phyloP scores from a whole-genome alignment of 1,140 invertebrate species.

The Bombus huntii region DNA sequence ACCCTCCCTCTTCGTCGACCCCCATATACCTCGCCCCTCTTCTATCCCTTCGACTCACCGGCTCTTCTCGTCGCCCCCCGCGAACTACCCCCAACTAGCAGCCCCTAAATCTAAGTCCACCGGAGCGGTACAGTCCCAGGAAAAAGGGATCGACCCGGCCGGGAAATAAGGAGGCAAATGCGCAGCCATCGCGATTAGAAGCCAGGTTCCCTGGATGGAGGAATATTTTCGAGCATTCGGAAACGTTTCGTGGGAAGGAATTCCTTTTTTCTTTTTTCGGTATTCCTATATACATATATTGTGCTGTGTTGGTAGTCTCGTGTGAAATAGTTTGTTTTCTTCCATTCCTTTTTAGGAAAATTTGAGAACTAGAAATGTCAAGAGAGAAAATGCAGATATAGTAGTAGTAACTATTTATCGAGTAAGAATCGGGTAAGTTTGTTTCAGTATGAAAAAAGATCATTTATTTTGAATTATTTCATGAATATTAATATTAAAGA shows the following conservation, averaged over 20 bases:
- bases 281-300: neutral
- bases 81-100: conserved; percentile 80
- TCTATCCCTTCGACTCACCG: conserved; percentile 62
- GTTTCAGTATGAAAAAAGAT: too few species aligned
- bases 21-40: conserved; percentile 67
- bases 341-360: neutral
- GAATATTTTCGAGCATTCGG: neutral
- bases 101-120: conserved; percentile 82
- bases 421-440: too few species aligned
- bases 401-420: too few species aligned
- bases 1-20: conserved; percentile 63
- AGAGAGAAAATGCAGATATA: neutral
- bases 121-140: conserved; percentile 77
- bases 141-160: conserved; percentile 64
- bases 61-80: conserved; percentile 74
- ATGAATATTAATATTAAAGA: too few species aligned
- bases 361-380: neutral
- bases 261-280: neutral
- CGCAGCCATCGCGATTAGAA: conserved; percentile 40
- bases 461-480: too few species aligned
- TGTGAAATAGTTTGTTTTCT: neutral
- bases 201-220: neutral
- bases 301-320: neutral
- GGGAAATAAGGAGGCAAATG: conserved; percentile 41
- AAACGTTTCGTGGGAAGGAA: neutral